Conservation (phyloP, 2,888 invertebrate species). For the Cheilosia urbana region DNA sequence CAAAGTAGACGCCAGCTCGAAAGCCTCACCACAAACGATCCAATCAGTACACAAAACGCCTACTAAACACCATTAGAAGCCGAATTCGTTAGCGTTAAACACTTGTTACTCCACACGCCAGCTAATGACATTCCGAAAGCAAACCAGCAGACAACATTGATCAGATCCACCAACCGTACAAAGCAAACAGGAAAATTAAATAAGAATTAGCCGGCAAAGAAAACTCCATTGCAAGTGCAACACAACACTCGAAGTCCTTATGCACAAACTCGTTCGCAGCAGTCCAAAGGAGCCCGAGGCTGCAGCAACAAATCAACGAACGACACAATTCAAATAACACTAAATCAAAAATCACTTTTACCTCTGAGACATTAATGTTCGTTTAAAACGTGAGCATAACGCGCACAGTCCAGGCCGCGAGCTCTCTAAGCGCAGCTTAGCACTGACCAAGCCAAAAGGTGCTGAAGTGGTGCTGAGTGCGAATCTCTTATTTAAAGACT, state of each 20-base stretch:
- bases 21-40: conserved; percentile 20
- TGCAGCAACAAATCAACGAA: conserved; percentile 70
- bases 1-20: not conserved
- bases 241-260: conserved; percentile 36
- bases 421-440: conserved; percentile 35
- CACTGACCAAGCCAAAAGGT: conserved; percentile 64
- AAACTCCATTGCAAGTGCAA: conserved; percentile 58
- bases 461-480: conserved; percentile 74
- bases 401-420: conserved; percentile 51
- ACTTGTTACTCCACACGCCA: conserved; percentile 72
- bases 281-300: conserved; percentile 54
- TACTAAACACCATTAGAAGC: conserved; percentile 65
- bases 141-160: conserved; percentile 46
- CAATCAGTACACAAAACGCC: conserved; percentile 44
- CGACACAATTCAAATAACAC: conserved; percentile 76
- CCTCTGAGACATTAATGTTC: conserved; percentile 76
- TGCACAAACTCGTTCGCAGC: conserved; percentile 42
- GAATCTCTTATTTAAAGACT: conserved; percentile 73
- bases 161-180: conserved; percentile 48
- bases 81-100: conserved; percentile 72
- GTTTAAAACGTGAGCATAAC: conserved; percentile 75
- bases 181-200: conserved; percentile 63
- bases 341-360: conserved; percentile 77
- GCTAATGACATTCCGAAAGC: conserved; percentile 75
- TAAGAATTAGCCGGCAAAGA: conserved; percentile 58